Percentiles rank a stretch among this genome's conserved stretches.
Conservation (phyloP, 2,797 vertebrate genomes). For the Thamnophis elegans region DNA sequence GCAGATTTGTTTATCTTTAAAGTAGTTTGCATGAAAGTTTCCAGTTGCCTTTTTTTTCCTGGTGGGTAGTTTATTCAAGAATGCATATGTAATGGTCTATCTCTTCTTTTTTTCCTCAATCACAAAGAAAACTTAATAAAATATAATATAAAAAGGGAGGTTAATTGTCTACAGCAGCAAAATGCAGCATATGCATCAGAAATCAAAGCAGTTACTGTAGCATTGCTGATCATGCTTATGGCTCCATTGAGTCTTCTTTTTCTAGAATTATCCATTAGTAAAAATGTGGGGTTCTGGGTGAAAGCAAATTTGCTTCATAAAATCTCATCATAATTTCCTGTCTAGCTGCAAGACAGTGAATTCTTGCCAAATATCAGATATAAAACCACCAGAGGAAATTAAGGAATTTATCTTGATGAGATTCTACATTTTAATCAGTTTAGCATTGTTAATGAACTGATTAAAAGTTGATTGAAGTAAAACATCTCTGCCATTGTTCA, state of each 20-base stretch:
- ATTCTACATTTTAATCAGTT: conserved; percentile 34
- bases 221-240: background rate
- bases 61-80: background rate
- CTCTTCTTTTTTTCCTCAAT: background rate
- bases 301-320: background rate
- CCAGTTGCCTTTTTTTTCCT: background rate
- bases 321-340: background rate
- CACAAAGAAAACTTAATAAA: background rate
- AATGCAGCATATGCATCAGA: background rate
- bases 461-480: background rate
- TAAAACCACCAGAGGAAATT: conserved; percentile 35
- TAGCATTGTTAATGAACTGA: conserved; percentile 26
- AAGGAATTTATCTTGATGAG: conserved; percentile 22
- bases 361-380: conserved; percentile 15
- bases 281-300: background rate
- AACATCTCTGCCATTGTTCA: conserved; percentile 2
- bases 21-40: background rate
- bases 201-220: background rate
- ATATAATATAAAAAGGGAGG: background rate
- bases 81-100: background rate
- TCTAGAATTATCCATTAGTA: conserved; percentile 9
- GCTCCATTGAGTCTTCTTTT: background rate
- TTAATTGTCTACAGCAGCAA: background rate
- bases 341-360: conserved; percentile 11
- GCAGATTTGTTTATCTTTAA: background rate